These are phyloP conservation scores for Brachyopa scutellaris DNA, from an alignment of 2,888 invertebrate species.

Conservation along the genomic window DNA sequence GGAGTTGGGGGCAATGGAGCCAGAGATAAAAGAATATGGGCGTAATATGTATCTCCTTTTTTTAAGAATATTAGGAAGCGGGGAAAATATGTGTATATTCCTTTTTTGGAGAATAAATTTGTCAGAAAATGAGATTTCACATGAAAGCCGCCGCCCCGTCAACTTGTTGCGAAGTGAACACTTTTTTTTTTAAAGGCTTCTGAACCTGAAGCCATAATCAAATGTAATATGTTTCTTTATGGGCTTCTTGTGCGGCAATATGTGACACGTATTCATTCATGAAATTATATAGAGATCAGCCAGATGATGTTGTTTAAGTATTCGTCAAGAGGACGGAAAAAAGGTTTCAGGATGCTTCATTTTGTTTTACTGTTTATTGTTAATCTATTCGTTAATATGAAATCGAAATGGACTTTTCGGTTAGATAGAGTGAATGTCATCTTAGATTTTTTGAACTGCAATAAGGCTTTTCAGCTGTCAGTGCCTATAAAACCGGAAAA, in stretches of 20 bases:
- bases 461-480: too few species aligned
- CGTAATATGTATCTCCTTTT: conserved; percentile 18
- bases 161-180: conserved; percentile 39
- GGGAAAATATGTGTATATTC: too few species aligned
- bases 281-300: not conserved
- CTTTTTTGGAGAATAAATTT: conserved; percentile 38
- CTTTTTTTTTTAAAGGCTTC: not conserved
- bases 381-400: too few species aligned
- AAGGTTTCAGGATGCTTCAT: too few species aligned
- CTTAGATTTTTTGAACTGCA: too few species aligned
- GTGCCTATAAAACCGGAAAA: too few species aligned
- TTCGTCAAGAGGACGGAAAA: too few species aligned
- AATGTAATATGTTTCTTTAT: conserved; percentile 23
- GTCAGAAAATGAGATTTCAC: conserved; percentile 29
- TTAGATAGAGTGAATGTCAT: too few species aligned
- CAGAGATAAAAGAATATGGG: conserved; percentile 24
- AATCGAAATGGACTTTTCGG: too few species aligned
- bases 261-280: conserved; percentile 3
- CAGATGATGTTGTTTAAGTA: not conserved
- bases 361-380: too few species aligned
- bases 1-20: not conserved
- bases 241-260: conserved; percentile 5
- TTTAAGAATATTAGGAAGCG: conserved; percentile 24
- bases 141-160: conserved; percentile 21
- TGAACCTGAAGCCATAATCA: conserved; percentile 7